A percentile compares a stretch with the other conserved stretches of the same genome.
phyloP scores from a whole-genome alignment of 2,888 invertebrate species.

The Parnassius orleans region DNA sequence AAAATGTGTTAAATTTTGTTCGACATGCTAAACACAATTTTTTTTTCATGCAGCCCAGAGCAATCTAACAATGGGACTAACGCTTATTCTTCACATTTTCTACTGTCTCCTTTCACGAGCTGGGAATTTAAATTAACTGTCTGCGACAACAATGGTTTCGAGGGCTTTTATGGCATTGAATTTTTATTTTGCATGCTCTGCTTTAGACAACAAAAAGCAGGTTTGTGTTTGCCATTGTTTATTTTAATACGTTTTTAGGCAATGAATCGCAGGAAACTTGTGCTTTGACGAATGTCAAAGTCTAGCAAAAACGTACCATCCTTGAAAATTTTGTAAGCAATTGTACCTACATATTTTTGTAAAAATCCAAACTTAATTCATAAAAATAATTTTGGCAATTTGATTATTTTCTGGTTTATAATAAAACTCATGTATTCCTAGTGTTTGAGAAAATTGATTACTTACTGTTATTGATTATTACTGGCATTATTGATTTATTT shows the following conservation, averaged over 20 bases:
- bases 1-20: neutral
- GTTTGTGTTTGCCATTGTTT: constrained; percentile 17
- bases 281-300: neutral
- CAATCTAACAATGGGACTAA: constrained; percentile 74
- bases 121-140: constrained; percentile 79
- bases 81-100: constrained; percentile 66
- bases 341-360: too few relatives aligned
- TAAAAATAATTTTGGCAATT: too few relatives aligned
- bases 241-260: constrained; percentile 18
- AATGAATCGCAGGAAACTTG: constrained; percentile 5
- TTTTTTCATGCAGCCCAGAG: constrained; percentile 38
- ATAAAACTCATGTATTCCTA: too few relatives aligned
- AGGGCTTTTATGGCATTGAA: constrained; percentile 27
- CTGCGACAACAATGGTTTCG: constrained; percentile 70
- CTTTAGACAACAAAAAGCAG: constrained; percentile 12
- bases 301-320: too few relatives aligned
- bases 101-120: constrained; percentile 75
- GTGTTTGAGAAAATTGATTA: too few relatives aligned
- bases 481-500: too few relatives aligned
- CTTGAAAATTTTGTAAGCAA: too few relatives aligned
- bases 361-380: too few relatives aligned
- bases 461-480: too few relatives aligned
- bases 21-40: neutral
- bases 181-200: constrained; percentile 16
- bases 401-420: too few relatives aligned